Base-by-base conservation (phyloP, 1,140 invertebrate species). In the Cylas formicarius region DNA sequence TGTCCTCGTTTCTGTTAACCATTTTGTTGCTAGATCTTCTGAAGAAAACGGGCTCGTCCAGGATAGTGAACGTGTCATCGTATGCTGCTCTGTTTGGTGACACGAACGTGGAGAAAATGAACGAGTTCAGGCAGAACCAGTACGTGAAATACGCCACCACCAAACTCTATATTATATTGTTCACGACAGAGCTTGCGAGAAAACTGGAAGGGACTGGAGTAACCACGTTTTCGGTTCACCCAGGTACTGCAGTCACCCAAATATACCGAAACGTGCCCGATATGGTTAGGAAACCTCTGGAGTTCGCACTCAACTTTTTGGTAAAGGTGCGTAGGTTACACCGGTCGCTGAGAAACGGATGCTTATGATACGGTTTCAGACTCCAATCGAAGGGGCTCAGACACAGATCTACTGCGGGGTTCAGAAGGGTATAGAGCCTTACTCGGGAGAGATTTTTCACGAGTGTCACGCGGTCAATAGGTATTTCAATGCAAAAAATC, bases 391-490 rank as follows among this genome's bases (percentile, higher is more conserved):
- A 61, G 89, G 88, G 2, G 84, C 84, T 4, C 86, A 91, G 56
- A 90, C 87, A 0, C 73, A 76, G 3, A 77, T 92, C 29, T 77
- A 85, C 61, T 65, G 85, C 35, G 82, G 86, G 0, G 75, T 86
- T 0, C 76, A 82, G 16, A 80, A 88, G 29, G 80, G 82, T 33
- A 58, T 91, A 1, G 69, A 77, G 36, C n/a, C 43, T 18, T 26
- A 48, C 3, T 37, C 11, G 16, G 55, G 55, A 3, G 27, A 39
- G 14, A 27, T 40, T 10, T 57, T 55, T 24, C 13, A 24, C 0
- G 48, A 57, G 26, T 57, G 55, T 33, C 26, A 39, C 20, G 4
- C 31, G 8, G 40, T 45, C 2, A 10, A 27, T 11, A 39, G 51
- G 39, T 50, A 52, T 3, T 22, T 22, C 19, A 36, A 18, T 10